Conservation (phyloP, 2,888 invertebrate genomes). For the Ariolimax columbianus region DNA sequence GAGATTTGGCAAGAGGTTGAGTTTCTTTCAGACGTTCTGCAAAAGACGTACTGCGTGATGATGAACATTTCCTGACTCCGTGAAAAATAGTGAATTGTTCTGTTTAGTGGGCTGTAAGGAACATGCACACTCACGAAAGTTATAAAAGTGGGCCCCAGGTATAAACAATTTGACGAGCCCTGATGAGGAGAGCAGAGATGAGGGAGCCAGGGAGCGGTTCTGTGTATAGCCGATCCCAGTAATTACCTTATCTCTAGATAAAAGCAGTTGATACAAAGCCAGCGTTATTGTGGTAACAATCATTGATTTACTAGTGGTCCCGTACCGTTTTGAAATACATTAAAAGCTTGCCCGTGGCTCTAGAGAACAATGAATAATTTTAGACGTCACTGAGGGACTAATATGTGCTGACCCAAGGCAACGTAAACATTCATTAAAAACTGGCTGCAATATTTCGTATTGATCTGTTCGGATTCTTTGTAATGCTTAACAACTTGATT, state of each 20-base stretch:
- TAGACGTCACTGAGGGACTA: not conserved
- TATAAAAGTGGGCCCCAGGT: no score
- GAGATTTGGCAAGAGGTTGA: no score
- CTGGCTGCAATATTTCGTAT: not conserved
- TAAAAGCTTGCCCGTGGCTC: not conserved
- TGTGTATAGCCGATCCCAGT: not conserved
- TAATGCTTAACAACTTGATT: not conserved
- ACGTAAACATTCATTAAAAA: not conserved
- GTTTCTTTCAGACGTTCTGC: no score
- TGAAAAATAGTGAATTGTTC: no score
- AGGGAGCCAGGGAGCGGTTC: not conserved
- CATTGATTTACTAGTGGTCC: not conserved
- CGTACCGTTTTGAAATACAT: slow-evolving; percentile 4
- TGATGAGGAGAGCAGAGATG: slow-evolving; percentile 3
- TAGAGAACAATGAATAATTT: not conserved
- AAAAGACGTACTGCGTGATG: no score
- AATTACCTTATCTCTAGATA: not conserved
- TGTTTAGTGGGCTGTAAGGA: no score
- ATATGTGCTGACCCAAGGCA: not conserved
- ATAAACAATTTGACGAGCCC: no score
- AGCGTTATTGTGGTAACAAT: not conserved
- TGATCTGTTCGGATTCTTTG: not conserved
- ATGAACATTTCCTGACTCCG: no score
- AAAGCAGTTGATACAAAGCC: not conserved
- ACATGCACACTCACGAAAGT: no score